Evolutionary conservation across 2,113 vertebrate genomes (phyloP).

Genomic region (Australoheros scitulus): DNA sequence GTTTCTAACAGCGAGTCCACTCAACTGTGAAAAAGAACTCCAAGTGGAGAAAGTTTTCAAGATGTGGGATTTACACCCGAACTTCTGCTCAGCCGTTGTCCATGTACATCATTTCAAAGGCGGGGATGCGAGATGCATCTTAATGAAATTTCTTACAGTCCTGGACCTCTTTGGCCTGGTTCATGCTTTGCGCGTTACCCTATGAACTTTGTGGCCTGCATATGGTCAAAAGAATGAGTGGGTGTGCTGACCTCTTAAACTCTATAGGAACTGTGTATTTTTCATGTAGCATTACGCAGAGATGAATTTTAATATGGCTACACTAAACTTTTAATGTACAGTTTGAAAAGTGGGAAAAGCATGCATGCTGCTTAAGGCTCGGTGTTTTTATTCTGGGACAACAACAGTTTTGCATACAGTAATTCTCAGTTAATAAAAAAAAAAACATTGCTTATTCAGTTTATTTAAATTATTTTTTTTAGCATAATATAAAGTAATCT

Average conservation of each 20-base stretch:
- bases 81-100: background rate
- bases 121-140: conserved; percentile 2
- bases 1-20: background rate
- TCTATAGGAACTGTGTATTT: conserved; percentile 36
- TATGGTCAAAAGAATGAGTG: conserved; percentile 47
- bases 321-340: background rate
- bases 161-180: conserved; percentile 35
- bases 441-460: background rate
- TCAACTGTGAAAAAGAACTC: background rate
- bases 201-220: conserved; percentile 23
- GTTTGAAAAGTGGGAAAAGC: conserved; percentile 4
- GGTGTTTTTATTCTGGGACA: background rate
- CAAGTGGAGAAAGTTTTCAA: background rate
- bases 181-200: conserved; percentile 19
- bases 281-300: background rate
- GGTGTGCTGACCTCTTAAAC: conserved; percentile 47
- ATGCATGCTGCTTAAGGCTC: background rate
- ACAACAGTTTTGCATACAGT: background rate
- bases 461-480: conserved; percentile 5
- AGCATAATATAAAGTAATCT: background rate
- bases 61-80: conserved; percentile 21
- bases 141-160: conserved; percentile 7
- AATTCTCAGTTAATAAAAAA: no score
- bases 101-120: conserved; percentile 5
- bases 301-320: conserved; percentile 9